Conservation (phyloP, 2,113 vertebrate species). For the Labeo catla region DNA sequence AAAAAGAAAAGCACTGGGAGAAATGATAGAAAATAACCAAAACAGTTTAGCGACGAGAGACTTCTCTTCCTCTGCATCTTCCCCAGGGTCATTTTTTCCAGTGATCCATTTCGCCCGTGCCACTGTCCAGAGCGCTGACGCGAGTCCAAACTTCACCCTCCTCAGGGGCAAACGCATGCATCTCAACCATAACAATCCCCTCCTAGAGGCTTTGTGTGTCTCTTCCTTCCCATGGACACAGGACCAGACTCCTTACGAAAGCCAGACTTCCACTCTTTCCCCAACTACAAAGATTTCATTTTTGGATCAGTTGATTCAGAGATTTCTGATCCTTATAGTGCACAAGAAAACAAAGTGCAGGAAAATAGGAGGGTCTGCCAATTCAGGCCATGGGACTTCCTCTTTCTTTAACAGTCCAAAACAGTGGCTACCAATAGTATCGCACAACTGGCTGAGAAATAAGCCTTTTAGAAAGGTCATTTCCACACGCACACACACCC, state of each 20-base stretch:
- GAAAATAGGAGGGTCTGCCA: constrained; percentile 63
- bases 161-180: constrained; percentile 27
- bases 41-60: constrained; percentile 38
- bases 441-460: constrained; percentile 46
- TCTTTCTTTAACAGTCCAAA: constrained; percentile 51
- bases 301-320: constrained; percentile 65
- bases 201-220: constrained; percentile 53
- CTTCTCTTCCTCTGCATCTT: constrained; percentile 38
- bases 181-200: constrained; percentile 45
- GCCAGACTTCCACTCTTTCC: constrained; percentile 56
- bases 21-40: constrained; percentile 12
- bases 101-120: constrained; percentile 6
- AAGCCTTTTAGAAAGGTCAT: constrained; percentile 27
- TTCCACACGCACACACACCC: constrained; percentile 6
- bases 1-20: constrained; percentile 39
- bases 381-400: constrained; percentile 58
- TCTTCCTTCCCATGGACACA: constrained; percentile 68
- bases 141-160: neutral
- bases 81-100: constrained; percentile 17
- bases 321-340: constrained; percentile 62
- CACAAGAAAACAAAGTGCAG: constrained; percentile 62
- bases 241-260: constrained; percentile 60
- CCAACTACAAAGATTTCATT: constrained; percentile 61
- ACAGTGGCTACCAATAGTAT: constrained; percentile 20
- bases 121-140: constrained; percentile 12